Evolutionary conservation across 2,113 vertebrate genomes (phyloP).

Genomic region (Prionailurus bengalensis): DNA sequence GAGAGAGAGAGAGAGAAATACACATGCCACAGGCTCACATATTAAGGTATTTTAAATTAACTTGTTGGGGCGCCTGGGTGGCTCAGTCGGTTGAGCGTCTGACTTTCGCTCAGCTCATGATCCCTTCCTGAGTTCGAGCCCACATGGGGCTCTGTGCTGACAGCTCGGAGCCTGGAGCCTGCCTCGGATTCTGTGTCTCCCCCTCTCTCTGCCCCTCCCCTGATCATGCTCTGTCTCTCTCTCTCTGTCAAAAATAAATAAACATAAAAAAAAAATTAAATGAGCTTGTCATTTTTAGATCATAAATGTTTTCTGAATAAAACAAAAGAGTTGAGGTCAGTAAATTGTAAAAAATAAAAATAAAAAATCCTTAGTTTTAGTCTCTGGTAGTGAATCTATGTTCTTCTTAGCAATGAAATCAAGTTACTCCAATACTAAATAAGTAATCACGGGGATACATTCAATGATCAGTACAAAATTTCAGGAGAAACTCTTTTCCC

Average conservation of each 20-base stretch:
- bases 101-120: too few species aligned
- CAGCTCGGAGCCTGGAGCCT: too few species aligned
- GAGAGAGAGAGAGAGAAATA: not conserved
- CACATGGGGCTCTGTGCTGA: too few species aligned
- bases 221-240: too few species aligned
- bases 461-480: not conserved
- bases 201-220: too few species aligned
- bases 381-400: not conserved
- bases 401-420: slow-evolving; percentile 51
- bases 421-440: not conserved
- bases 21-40: not conserved
- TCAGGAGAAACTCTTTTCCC: not conserved
- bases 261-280: slow-evolving; percentile 3
- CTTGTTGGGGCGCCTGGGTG: not conserved
- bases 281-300: slow-evolving; percentile 61
- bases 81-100: too few species aligned
- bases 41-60: slow-evolving; percentile 63
- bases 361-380: not conserved
- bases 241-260: too few species aligned
- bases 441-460: not conserved
- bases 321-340: not conserved
- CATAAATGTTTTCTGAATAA: slow-evolving; percentile 55
- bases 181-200: too few species aligned
- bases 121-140: too few species aligned
- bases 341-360: not conserved